A percentile compares a stretch with the other conserved stretches of the same genome.
These are phyloP conservation scores for Propithecus deckenii DNA, from an alignment of 2,797 vertebrate species.

Conservation along the genomic window DNA sequence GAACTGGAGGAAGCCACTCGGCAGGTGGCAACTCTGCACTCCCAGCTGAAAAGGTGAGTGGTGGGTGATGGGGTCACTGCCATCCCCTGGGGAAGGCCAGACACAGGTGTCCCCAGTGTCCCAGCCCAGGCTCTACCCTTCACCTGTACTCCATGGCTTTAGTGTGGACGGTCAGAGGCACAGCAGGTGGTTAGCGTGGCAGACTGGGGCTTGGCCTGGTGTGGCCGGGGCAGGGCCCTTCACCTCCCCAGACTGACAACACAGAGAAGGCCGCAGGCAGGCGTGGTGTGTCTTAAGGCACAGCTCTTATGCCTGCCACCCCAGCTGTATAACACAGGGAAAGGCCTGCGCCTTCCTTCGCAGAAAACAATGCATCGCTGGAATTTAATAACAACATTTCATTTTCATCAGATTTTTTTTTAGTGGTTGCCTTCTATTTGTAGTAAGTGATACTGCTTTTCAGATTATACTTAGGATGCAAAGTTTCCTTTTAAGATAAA, in stretches of 20 bases:
- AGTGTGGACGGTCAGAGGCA: not conserved
- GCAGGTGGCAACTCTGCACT: conserved; percentile 89
- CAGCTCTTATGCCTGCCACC: not conserved
- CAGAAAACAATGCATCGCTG: fast-evolving
- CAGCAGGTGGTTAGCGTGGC: no score
- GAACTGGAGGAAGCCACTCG: conserved; percentile 96
- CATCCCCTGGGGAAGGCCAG: no score
- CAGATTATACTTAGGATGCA: not conserved
- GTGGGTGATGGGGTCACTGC: not conserved
- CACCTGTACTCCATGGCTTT: not conserved
- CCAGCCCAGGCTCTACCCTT: not conserved
- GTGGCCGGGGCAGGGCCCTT: not conserved
- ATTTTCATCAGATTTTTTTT: not conserved
- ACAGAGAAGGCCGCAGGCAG: not conserved
- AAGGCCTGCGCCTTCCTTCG: not conserved
- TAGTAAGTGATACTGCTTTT: not conserved
- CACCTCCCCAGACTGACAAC: not conserved
- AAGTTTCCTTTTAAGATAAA: not conserved
- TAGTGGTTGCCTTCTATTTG: not conserved
- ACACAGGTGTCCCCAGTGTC: not conserved
- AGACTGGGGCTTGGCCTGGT: no score
- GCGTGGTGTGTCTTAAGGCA: not conserved
- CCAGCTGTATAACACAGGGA: fast-evolving
- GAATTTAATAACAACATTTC: not conserved
- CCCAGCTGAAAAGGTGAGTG: conserved; percentile 93